phyloP scores from a whole-genome alignment of 2,797 vertebrate species.

The Calcarius lapponicus region DNA sequence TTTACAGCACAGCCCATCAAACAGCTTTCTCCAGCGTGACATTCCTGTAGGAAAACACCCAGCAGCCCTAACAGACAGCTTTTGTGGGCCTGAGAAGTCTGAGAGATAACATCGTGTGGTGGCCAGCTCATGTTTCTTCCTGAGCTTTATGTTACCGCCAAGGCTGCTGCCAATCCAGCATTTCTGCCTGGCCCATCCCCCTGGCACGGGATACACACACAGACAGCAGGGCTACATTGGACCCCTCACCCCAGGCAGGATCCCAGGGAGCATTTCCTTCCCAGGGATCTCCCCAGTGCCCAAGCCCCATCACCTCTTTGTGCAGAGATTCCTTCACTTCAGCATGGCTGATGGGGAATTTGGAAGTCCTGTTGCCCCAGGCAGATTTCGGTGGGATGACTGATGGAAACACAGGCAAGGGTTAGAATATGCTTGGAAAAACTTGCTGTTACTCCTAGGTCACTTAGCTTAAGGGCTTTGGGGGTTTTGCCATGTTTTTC shows the following conservation, averaged over 20 bases:
- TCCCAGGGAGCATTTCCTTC: not conserved
- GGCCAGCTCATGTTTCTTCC: constrained; percentile 5
- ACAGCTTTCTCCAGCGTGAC: not conserved
- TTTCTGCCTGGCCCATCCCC: not conserved
- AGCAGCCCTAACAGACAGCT: not conserved
- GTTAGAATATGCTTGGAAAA: not conserved
- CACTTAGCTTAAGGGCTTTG: not conserved
- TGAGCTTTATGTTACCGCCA: not conserved
- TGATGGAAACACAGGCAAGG: not conserved
- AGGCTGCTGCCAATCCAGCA: not conserved
- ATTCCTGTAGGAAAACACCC: not conserved
- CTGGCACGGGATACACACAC: rapidly evolving
- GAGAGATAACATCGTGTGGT: constrained; percentile 23
- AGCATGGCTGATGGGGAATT: not conserved
- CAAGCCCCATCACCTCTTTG: not conserved
- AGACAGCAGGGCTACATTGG: not conserved
- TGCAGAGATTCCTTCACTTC: not conserved
- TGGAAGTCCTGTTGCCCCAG: rapidly evolving
- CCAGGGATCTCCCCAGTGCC: not conserved
- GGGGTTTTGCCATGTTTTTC: not conserved
- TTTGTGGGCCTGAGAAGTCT: constrained; percentile 15
- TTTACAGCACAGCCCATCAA: not conserved
- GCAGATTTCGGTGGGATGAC: not conserved
- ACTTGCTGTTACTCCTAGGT: not conserved
- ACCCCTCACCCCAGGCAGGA: not conserved